Evolutionary conservation across 2,113 vertebrate species (phyloP).

Genomic region (Phyllostomus hastatus): DNA sequence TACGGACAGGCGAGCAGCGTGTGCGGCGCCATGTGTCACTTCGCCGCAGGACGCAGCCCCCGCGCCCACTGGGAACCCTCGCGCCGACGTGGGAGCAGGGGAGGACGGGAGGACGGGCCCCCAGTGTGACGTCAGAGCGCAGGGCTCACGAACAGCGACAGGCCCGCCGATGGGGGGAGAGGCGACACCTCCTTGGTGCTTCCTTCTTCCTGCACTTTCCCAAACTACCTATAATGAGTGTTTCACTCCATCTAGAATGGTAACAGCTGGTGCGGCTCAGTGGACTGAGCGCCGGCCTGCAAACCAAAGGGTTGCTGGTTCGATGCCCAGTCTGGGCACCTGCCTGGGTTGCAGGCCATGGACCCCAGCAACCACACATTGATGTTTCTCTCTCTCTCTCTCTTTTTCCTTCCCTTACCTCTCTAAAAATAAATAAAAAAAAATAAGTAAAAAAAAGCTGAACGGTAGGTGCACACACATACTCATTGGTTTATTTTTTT

Average conservation of each 20-base stretch:
- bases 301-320: no score
- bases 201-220: not conserved
- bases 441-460: no score
- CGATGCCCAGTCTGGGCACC: no score
- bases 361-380: no score
- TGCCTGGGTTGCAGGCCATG: no score
- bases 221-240: not conserved
- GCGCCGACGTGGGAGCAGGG: not conserved
- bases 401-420: no score
- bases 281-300: no score
- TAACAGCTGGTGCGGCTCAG: no score
- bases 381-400: no score
- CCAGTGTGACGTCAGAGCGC: rapidly evolving
- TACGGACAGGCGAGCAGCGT: rapidly evolving
- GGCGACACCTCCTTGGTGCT: not conserved
- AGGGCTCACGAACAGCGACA: no score
- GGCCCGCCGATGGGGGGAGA: rapidly evolving
- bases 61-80: not conserved
- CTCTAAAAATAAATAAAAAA: no score
- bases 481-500: not conserved
- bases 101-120: not conserved
- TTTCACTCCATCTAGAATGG: not conserved
- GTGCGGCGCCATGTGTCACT: rapidly evolving
- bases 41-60: not conserved
- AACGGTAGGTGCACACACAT: rapidly evolving